Base-by-base conservation (phyloP, 1,140 invertebrate species). In the Tribolium castaneum region DNA sequence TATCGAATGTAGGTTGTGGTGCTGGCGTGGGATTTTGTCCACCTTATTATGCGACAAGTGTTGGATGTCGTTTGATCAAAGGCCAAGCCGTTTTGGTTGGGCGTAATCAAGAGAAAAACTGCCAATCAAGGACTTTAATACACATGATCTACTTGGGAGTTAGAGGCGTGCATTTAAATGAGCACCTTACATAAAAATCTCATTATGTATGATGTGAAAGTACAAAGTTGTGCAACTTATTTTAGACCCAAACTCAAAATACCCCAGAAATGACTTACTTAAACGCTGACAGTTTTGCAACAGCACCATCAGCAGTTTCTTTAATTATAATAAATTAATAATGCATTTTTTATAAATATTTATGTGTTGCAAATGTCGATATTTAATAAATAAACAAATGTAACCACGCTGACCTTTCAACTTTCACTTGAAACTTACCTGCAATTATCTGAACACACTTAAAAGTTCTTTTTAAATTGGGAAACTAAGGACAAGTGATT, bases 1-100 rank as follows among this genome's bases (percentile, higher is more conserved):
- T 76, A 76, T 62, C 22, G 16, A 62, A 73, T 73, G 71, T 73
- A 73, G 71, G 74, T 62, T 66, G 74, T 59, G 54, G 25, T 54
- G 54, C 39, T 66, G 56, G 74, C 74, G 74, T 76, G 56, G 74
- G 74, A 76, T 76, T 66, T 62, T 34, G 56, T 62, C 39, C 54
- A 45, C 54, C 51, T 54, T 39, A 49, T 34, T 14, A 10, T 62
- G 49, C 54, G 74, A 76, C 74, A 76, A 76, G 74, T 76, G 74
- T 56, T 76, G 35, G 74, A 50, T 76, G 74, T 76, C 74, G 25
- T 59, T 51, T 34, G 34, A 62, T 76, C 54, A 76, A 76, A 76
- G 74, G 74, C 74, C 54, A 76, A 19, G 52, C 56, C 45, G 14
- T 49, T 19, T 25, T 62, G 39, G 35, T 66, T 45, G 35, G 74